Evolutionary conservation across 1,140 invertebrate genomes (phyloP).

Genomic region (Cotesia vestalis): DNA sequence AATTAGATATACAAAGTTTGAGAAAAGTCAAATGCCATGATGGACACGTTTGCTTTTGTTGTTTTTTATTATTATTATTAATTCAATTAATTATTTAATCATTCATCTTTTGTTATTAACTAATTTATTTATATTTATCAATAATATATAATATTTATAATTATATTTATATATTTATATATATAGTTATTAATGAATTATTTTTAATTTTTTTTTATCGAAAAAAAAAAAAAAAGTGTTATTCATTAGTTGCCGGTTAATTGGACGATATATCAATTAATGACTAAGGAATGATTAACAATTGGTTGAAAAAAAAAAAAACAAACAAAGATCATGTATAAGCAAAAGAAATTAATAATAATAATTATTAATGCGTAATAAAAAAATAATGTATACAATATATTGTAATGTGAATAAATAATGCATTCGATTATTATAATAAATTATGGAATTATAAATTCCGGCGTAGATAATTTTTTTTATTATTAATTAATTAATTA

Average conservation of each 20-base stretch:
- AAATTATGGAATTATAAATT: conserved; percentile 25
- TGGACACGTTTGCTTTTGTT: conserved; percentile 23
- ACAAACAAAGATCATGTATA: conserved; percentile 31
- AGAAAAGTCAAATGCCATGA: conserved; percentile 35
- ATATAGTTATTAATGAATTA: too few species aligned
- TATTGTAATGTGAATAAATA: conserved; percentile 31
- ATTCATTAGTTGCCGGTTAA: too few species aligned
- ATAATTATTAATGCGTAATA: conserved; percentile 30
- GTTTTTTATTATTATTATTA: conserved; percentile 6
- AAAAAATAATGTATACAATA: conserved; percentile 36
- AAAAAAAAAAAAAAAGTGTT: too few species aligned
- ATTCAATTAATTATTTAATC: not conserved
- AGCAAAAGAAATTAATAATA: conserved; percentile 36
- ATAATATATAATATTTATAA: too few species aligned
- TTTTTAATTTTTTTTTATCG: too few species aligned
- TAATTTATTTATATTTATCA: conserved; percentile 1
- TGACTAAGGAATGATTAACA: not conserved
- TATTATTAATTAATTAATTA: conserved; percentile 7
- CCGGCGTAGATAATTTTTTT: conserved; percentile 23
- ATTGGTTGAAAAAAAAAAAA: conserved; percentile 22
- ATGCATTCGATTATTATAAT: conserved; percentile 29
- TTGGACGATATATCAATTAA: not conserved
- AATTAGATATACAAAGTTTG: conserved; percentile 37
- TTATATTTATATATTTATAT: too few species aligned
- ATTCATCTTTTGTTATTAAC: conserved; percentile 6